These are phyloP conservation scores for Fratercula arctica DNA, from an alignment of 2,797 vertebrate species.

Conservation along the genomic window DNA sequence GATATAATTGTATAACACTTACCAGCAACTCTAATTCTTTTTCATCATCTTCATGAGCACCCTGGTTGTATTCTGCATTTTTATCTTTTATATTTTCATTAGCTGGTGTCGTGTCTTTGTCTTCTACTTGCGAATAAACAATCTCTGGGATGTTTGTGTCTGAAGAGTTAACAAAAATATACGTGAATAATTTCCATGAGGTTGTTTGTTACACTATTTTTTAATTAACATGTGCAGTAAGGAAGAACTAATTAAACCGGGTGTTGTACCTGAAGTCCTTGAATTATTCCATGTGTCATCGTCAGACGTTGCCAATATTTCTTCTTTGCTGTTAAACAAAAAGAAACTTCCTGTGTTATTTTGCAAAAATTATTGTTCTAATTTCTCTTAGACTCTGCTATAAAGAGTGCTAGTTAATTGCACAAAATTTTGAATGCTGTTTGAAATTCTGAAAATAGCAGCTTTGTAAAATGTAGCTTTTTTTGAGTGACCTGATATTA, in stretches of 20 bases:
- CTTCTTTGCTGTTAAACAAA: constrained; percentile 79
- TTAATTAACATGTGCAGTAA: constrained; percentile 42
- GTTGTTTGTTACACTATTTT: constrained; percentile 19
- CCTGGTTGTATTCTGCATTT: constrained; percentile 48
- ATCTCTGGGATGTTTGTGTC: constrained; percentile 71
- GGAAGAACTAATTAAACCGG: constrained; percentile 50
- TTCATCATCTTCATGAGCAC: constrained; percentile 70
- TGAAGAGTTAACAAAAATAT: constrained; percentile 70
- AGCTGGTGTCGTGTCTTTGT: constrained; percentile 48
- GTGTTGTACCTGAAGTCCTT: constrained; percentile 75
- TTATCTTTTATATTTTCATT: constrained; percentile 63
- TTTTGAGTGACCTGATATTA: constrained; percentile 8
- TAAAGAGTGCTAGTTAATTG: not conserved
- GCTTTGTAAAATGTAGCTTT: not conserved
- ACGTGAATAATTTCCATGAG: not conserved
- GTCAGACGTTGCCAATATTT: constrained; percentile 57
- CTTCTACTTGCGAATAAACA: constrained; percentile 70
- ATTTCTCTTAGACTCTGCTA: constrained; percentile 11
- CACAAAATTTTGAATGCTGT: not conserved
- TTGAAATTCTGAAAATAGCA: constrained; percentile 14
- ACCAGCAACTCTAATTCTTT: constrained; percentile 80
- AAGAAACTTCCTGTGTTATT: constrained; percentile 54
- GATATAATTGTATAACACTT: constrained; percentile 75
- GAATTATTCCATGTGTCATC: constrained; percentile 67
- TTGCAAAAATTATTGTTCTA: constrained; percentile 7